A percentile compares a stretch with the other conserved stretches of the same genome.
phyloP scores from a whole-genome alignment of 1,140 invertebrate species.

The Brachionus rotundiformis region DNA sequence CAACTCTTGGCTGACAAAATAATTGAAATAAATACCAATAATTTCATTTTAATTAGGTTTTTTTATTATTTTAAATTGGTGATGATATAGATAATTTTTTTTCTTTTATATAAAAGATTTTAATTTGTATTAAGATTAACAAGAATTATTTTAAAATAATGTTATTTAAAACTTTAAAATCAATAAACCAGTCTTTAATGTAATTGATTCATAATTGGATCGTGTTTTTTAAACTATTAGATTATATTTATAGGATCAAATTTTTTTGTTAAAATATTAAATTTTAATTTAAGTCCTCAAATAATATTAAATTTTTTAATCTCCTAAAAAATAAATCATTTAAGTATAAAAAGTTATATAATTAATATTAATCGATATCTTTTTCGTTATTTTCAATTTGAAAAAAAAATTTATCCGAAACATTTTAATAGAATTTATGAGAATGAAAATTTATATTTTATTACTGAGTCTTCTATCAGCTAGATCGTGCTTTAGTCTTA shows the following conservation, averaged over 20 bases:
- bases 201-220: constrained; percentile 2
- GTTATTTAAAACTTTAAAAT: constrained; percentile 7
- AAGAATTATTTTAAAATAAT: not conserved
- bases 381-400: not conserved
- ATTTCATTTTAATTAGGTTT: constrained; percentile 4
- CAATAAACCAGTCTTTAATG: not conserved
- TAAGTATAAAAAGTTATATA: not conserved
- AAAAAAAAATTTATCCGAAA: no score
- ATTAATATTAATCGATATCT: not conserved
- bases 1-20: not conserved
- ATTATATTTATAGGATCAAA: not conserved
- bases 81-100: not conserved
- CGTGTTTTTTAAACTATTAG: not conserved
- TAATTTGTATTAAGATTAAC: not conserved
- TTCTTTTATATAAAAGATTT: not conserved
- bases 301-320: not conserved
- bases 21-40: not conserved
- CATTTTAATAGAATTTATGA: not conserved
- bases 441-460: not conserved
- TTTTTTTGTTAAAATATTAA: not conserved
- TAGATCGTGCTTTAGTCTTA: not conserved
- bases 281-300: not conserved
- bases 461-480: not conserved
- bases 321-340: no score
- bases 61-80: not conserved